Conservation (phyloP, 2,888 invertebrate genomes). For the Pheosia tremula region DNA sequence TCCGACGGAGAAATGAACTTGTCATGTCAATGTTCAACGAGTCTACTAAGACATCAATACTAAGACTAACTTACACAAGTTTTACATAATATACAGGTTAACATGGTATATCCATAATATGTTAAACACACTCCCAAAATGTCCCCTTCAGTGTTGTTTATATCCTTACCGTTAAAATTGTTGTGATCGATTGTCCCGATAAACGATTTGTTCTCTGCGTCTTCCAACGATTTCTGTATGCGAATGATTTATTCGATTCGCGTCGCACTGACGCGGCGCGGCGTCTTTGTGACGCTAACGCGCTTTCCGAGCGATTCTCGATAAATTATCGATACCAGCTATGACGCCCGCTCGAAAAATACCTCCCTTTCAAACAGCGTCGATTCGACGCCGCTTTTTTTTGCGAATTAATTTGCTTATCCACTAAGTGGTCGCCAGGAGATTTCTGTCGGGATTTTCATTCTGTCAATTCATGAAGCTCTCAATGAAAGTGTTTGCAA, state of each 20-base stretch:
- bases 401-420: conserved; percentile 71
- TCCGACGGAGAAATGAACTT: no score
- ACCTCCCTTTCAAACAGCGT: conserved; percentile 57
- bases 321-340: conserved; percentile 46
- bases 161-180: conserved; percentile 46
- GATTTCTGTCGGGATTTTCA: conserved; percentile 58
- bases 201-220: conserved; percentile 57
- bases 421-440: conserved; percentile 59
- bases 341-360: conserved; percentile 61
- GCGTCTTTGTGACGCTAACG: conserved; percentile 63
- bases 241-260: conserved; percentile 70
- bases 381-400: conserved; percentile 53
- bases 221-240: conserved; percentile 54
- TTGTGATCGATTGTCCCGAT: conserved; percentile 57
- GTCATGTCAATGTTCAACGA: no score
- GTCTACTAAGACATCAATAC: no score
- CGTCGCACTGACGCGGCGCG: conserved; percentile 54
- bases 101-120: not conserved
- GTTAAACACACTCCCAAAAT: not conserved
- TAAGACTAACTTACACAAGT: not conserved
- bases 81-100: not conserved
- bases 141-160: conserved; percentile 26
- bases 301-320: conserved; percentile 46
- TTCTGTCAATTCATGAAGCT: conserved; percentile 56
- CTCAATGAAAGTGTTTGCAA: conserved; percentile 58